phyloP scores from a whole-genome alignment of 2,113 vertebrate species.

The Oxygymnocypris stewartii region DNA sequence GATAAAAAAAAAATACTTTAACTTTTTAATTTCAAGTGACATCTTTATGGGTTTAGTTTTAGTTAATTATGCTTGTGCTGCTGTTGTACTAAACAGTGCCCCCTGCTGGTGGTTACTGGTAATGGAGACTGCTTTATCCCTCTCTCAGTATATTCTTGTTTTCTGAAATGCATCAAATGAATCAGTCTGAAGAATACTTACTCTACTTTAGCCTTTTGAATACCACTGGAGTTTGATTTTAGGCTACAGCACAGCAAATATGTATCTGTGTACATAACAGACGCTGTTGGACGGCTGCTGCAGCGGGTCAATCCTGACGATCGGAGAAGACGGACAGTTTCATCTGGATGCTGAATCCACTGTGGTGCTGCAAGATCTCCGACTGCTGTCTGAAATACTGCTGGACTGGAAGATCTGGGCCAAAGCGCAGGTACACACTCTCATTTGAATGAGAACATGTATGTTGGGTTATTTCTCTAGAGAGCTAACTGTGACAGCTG shows the following conservation, averaged over 20 bases:
- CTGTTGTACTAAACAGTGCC: slow-evolving; percentile 16
- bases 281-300: slow-evolving; percentile 91
- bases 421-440: slow-evolving; percentile 82
- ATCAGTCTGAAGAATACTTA: background rate
- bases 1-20: too few species aligned
- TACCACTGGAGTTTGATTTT: slow-evolving; percentile 5
- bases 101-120: slow-evolving; percentile 20
- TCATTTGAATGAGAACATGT: background rate
- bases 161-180: background rate
- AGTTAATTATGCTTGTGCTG: background rate
- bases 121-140: background rate
- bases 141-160: background rate
- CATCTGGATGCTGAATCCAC: slow-evolving; percentile 80
- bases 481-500: background rate
- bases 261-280: slow-evolving; percentile 64
- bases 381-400: slow-evolving; percentile 86
- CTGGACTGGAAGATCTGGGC: slow-evolving; percentile 98
- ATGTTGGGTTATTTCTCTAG: background rate
- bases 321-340: slow-evolving; percentile 83
- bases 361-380: slow-evolving; percentile 89
- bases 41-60: background rate
- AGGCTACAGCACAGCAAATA: background rate
- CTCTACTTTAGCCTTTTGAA: background rate
- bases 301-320: slow-evolving; percentile 80
- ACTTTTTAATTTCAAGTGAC: too few species aligned